Evolutionary conservation across 1,140 invertebrate genomes (phyloP), one percentile per base, ranked within the genome.

Genomic region (Pemphigus obesinymphae): DNA sequence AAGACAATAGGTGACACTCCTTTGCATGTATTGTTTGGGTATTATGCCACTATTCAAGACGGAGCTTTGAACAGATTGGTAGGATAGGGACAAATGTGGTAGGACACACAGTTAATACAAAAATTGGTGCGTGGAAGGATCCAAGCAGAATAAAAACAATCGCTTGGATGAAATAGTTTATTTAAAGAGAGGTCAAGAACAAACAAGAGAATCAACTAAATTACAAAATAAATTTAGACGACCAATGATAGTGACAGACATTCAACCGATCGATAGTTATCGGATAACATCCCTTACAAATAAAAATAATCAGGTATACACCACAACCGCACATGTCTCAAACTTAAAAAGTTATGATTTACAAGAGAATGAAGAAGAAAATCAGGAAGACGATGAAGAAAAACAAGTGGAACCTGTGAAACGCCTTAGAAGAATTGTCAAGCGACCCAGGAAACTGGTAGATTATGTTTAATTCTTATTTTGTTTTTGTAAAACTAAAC

Each of bases 11-110:
- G 80, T 1, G 58, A 68, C 20, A 48, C 80, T 20, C 76, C 80
- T 2, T 82, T 82, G 20, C 23, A 82, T 23, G 13, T n/a, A n/a
- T 34, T 82, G 20, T 61, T 43, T 63, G 80, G 80, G 20, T 82
- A 82, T 50, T 43, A 34, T 26, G 58, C 80, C 50, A n/a, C n/a
- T 8, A 23, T 40, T 40, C 37, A 37, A 23, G 78, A 13, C 10
- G 43, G 43, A 11, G 43, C 43, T 45, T 45, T 45, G 43, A 11
- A 8, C 10, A 45, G 43, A 11, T 11, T 45, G 15, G 15, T 13
- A 11, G 43, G 1, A 8, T 8, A 45, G 43, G 43, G 43, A 11
- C 43, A 45, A 45, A 8, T 11, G 43, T 45, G 43, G 43, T 13
- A 45, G 43, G 43, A 45, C 43, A 45, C 10, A 8, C 43, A 45